A percentile compares a stretch with the other conserved stretches of the same genome.
Conservation (phyloP, 2,113 vertebrate species). For the Ictalurus furcatus region DNA sequence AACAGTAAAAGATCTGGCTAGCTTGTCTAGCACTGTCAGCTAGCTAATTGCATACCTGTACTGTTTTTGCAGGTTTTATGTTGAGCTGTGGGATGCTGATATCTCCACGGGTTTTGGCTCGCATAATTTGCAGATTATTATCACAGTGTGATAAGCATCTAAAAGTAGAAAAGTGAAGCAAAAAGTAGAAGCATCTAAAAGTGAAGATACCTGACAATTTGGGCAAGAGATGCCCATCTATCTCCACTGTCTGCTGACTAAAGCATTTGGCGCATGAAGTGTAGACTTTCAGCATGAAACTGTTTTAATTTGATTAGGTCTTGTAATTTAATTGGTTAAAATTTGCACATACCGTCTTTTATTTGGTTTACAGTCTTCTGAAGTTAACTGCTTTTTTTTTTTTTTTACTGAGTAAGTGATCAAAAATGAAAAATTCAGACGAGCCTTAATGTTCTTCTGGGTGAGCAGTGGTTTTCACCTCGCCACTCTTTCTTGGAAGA, state of each 20-base stretch:
- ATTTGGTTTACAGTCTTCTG: neutral
- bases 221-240: neutral
- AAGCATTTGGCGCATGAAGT: neutral
- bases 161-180: neutral
- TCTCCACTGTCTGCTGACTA: neutral
- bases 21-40: neutral
- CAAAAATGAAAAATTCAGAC: neutral
- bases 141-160: neutral
- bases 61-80: conserved; percentile 7
- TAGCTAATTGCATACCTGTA: neutral
- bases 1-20: neutral
- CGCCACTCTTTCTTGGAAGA: too few relatives aligned
- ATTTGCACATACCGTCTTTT: neutral
- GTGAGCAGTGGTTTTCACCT: too few relatives aligned
- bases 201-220: neutral
- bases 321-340: neutral
- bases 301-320: neutral
- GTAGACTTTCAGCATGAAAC: neutral
- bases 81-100: neutral
- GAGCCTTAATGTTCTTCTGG: too few relatives aligned
- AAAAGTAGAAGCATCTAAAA: neutral
- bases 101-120: neutral
- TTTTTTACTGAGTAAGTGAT: neutral
- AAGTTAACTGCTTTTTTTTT: neutral
- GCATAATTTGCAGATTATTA: neutral